phyloP scores from a whole-genome alignment of 2,888 invertebrate species.

The Erebia epiphron region DNA sequence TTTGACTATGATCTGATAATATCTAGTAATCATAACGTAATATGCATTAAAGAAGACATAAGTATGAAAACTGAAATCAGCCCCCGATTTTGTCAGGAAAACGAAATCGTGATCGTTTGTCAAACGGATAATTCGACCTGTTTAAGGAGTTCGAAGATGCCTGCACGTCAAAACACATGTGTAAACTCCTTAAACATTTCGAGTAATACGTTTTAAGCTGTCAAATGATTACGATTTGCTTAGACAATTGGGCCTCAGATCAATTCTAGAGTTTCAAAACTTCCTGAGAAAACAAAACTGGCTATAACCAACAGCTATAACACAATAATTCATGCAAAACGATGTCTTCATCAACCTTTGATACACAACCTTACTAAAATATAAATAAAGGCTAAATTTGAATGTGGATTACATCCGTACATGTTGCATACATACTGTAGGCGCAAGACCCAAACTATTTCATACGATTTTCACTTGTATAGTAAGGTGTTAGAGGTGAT shows the following conservation, averaged over 20 bases:
- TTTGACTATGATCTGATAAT: not conserved
- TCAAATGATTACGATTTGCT: too few species aligned
- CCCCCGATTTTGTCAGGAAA: too few species aligned
- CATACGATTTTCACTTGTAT: slow-evolving; percentile 23
- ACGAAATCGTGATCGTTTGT: too few species aligned
- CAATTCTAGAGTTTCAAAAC: too few species aligned
- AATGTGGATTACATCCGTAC: slow-evolving; percentile 4
- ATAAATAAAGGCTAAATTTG: slow-evolving; percentile 25
- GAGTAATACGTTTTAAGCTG: too few species aligned
- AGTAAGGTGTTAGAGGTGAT: not conserved
- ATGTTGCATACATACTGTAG: slow-evolving; percentile 20
- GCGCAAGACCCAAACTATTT: not conserved
- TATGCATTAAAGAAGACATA: not conserved
- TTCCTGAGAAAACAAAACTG: slow-evolving; percentile 25
- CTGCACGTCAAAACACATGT: too few species aligned
- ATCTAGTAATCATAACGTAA: not conserved
- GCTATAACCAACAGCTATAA: slow-evolving; percentile 17
- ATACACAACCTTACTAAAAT: not conserved
- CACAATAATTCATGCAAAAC: slow-evolving; percentile 30
- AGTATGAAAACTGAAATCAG: not conserved
- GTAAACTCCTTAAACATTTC: too few species aligned
- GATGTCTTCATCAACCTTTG: not conserved
- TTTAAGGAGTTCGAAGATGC: too few species aligned
- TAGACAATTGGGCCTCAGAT: too few species aligned
- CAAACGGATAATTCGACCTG: too few species aligned